Conservation (phyloP, 2,113 vertebrate species). For the Crocuta crocuta region DNA sequence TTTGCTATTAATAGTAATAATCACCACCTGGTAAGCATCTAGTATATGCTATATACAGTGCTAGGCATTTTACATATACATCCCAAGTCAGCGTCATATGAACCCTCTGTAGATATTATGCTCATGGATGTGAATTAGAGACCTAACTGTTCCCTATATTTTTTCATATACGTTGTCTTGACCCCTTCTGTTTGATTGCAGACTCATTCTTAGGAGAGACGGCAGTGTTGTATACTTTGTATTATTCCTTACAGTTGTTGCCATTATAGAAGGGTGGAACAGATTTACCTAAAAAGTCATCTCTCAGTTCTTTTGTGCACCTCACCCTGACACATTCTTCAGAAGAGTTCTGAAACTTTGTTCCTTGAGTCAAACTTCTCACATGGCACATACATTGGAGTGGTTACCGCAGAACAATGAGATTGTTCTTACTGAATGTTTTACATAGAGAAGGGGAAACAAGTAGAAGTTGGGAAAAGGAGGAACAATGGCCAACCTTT, state of each 20-base stretch:
- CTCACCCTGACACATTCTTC: neutral
- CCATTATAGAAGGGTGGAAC: neutral
- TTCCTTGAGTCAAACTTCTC: neutral
- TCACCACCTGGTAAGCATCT: neutral
- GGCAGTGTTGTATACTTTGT: neutral
- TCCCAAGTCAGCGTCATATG: neutral
- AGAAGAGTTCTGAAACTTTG: neutral
- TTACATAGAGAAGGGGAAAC: neutral
- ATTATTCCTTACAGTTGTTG: neutral
- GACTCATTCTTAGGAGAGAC: neutral
- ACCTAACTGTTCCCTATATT: neutral
- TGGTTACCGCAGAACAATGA: neutral
- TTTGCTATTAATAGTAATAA: conserved; percentile 24
- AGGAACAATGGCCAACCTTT: neutral
- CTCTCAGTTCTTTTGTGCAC: neutral
- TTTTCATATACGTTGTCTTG: neutral
- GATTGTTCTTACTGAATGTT: neutral
- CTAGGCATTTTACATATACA: neutral
- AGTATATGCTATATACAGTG: neutral
- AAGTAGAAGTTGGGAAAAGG: neutral
- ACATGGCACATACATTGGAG: neutral
- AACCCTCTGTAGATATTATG: neutral
- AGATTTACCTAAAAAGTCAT: neutral
- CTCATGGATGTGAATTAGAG: neutral
- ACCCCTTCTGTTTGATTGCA: neutral